A percentile compares a stretch with the other conserved stretches of the same genome.
These are phyloP conservation scores for Druceiella hillmani DNA, from an alignment of 2,888 invertebrate genomes.

Conservation along the genomic window DNA sequence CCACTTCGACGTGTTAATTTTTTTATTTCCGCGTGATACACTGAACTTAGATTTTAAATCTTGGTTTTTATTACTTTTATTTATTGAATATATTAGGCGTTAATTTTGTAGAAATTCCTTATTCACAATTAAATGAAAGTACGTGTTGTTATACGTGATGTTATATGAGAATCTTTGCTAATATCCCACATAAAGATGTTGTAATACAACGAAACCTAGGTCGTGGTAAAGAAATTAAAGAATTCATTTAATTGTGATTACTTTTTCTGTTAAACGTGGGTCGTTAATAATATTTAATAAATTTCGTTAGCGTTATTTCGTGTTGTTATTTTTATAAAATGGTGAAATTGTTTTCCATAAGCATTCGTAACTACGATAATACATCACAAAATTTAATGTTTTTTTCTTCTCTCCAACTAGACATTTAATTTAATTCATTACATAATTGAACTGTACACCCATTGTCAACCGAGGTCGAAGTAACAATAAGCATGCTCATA, in stretches of 20 bases:
- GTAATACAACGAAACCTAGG: no score
- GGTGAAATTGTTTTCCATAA: slow-evolving; percentile 11
- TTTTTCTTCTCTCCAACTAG: slow-evolving; percentile 15
- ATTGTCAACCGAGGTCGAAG: no score
- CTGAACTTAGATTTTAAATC: slow-evolving; percentile 19
- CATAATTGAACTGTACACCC: no score
- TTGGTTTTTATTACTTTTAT: slow-evolving; percentile 19
- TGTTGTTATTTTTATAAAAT: slow-evolving; percentile 20
- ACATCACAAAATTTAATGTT: slow-evolving; percentile 10
- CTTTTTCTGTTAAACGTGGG: slow-evolving; percentile 13
- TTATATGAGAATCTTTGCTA: no score
- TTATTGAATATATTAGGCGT: no score
- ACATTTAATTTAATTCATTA: slow-evolving; percentile 10
- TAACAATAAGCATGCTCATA: slow-evolving; percentile 10
- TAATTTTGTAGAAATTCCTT: no score
- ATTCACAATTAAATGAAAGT: no score
- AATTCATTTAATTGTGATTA: no score
- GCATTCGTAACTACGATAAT: slow-evolving; percentile 10
- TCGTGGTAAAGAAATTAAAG: no score
- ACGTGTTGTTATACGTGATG: no score
- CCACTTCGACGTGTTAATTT: slow-evolving; percentile 21
- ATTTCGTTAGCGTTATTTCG: slow-evolving; percentile 18
- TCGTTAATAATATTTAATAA: slow-evolving; percentile 15
- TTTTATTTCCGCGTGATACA: no score
- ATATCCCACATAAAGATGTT: no score